Percentiles rank a stretch among this genome's conserved stretches.
Evolutionary conservation across 2,888 invertebrate genomes (phyloP).

Genomic region (Sesia apiformis): DNA sequence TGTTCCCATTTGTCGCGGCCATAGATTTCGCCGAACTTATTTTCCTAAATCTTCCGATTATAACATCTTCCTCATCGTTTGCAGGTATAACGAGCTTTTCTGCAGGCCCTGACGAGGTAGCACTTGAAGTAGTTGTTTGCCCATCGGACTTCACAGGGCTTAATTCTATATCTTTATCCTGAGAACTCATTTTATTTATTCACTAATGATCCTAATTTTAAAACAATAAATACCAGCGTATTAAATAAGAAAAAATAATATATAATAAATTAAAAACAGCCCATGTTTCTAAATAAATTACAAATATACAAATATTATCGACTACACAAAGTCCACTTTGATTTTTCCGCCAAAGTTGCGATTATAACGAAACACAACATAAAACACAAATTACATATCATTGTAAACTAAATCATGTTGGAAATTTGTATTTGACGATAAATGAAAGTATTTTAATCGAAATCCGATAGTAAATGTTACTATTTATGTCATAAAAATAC

Average conservation of each 20-base stretch:
- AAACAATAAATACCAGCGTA: not conserved
- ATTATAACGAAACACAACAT: no score
- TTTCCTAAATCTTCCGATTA: conserved; percentile 66
- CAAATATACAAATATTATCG: no score
- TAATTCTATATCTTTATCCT: conserved; percentile 59
- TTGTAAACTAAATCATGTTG: no score
- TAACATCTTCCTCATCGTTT: conserved; percentile 61
- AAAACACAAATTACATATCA: no score
- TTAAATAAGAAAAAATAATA: no score
- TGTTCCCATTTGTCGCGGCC: conserved; percentile 68
- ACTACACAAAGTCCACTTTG: no score
- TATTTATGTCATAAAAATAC: conserved; percentile 14
- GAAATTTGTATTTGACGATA: no score
- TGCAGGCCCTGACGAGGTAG: conserved; percentile 1
- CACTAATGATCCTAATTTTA: not conserved
- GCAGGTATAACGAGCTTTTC: conserved; percentile 35
- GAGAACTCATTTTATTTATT: conserved; percentile 13
- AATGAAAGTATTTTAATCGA: not conserved
- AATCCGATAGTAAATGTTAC: conserved; percentile 1
- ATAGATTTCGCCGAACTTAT: conserved; percentile 71
- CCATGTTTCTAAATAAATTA: not conserved
- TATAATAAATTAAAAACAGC: not conserved
- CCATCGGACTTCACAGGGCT: conserved; percentile 45
- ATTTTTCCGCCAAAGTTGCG: no score
- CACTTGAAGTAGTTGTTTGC: conserved; percentile 11